Conservation (phyloP, 1,140 invertebrate genomes). For the Homalodisca vitripennis region DNA sequence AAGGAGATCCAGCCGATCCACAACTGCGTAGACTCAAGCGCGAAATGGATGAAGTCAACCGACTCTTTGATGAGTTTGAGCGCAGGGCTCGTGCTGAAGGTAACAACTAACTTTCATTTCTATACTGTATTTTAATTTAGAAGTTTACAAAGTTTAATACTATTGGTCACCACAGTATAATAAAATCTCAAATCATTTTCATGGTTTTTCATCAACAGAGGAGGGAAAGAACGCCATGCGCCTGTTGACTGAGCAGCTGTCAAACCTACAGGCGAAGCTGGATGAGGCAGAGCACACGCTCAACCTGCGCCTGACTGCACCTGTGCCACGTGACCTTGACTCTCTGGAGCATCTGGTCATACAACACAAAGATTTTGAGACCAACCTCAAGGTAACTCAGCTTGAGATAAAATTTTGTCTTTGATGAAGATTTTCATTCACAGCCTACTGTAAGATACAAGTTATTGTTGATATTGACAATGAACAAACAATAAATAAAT, state of each 20-base stretch:
- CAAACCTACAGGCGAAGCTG: conserved; percentile 74
- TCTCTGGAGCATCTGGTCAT: conserved; percentile 81
- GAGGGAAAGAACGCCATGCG: conserved; percentile 85
- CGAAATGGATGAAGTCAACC: conserved; percentile 95
- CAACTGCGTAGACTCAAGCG: conserved; percentile 81
- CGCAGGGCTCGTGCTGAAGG: conserved; percentile 77
- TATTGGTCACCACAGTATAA: too few species aligned
- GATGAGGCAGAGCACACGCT: conserved; percentile 84
- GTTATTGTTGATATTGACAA: too few species aligned
- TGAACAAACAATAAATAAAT: too few species aligned
- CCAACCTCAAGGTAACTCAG: conserved; percentile 54
- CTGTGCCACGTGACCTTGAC: conserved; percentile 81
- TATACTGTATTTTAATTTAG: too few species aligned
- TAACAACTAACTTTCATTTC: too few species aligned
- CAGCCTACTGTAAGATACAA: too few species aligned
- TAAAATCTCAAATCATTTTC: too few species aligned
- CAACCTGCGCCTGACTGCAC: conserved; percentile 73
- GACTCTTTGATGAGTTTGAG: conserved; percentile 93
- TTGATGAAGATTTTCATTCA: too few species aligned
- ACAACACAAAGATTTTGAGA: conserved; percentile 88
- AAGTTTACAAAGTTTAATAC: too few species aligned
- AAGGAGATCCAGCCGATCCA: conserved; percentile 92
- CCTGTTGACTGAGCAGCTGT: conserved; percentile 81
- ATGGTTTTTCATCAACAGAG: conserved; percentile 62
- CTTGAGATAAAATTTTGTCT: too few species aligned